Conservation (phyloP, 2,888 invertebrate genomes). For the Agrochola lychnidis region DNA sequence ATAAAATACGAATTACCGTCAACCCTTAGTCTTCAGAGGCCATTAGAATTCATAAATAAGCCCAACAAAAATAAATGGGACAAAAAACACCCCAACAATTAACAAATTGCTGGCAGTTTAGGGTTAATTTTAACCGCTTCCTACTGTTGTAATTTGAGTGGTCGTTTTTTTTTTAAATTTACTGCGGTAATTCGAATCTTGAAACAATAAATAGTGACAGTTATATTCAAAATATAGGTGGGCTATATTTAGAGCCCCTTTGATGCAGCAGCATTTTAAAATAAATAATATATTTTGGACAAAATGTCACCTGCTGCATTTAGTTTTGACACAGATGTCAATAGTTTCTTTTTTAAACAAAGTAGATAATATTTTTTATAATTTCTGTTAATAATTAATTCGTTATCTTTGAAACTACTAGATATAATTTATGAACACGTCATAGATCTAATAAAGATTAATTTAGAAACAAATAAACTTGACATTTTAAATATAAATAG, state of each 20-base stretch:
- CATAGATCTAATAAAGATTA: not conserved
- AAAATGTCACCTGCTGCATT: conserved; percentile 2
- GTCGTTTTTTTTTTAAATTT: conserved; percentile 73
- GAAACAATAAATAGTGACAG: conserved; percentile 87
- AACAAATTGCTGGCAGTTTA: conserved; percentile 87
- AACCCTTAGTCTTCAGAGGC: conserved; percentile 84
- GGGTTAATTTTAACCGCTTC: conserved; percentile 88
- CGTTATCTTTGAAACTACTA: not conserved
- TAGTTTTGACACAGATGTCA: not conserved
- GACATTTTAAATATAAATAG: conserved; percentile 10
- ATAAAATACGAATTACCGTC: conserved; percentile 89
- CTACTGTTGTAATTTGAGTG: conserved; percentile 76
- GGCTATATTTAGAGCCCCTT: conserved; percentile 28
- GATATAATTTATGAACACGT: not conserved
- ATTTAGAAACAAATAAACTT: conserved; percentile 17
- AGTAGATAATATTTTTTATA: not conserved
- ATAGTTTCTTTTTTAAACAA: not conserved
- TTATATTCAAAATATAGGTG: conserved; percentile 55
- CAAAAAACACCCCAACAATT: conserved; percentile 87
- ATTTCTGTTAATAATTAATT: not conserved
- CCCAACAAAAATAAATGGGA: conserved; percentile 77
- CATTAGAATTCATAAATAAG: conserved; percentile 89
- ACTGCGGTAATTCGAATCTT: conserved; percentile 82
- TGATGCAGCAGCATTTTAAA: not conserved
- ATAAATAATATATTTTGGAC: not conserved